A percentile compares a stretch with the other conserved stretches of the same genome.
Conservation (phyloP, 2,113 vertebrate species). For the Onychostruthus taczanowskii region DNA sequence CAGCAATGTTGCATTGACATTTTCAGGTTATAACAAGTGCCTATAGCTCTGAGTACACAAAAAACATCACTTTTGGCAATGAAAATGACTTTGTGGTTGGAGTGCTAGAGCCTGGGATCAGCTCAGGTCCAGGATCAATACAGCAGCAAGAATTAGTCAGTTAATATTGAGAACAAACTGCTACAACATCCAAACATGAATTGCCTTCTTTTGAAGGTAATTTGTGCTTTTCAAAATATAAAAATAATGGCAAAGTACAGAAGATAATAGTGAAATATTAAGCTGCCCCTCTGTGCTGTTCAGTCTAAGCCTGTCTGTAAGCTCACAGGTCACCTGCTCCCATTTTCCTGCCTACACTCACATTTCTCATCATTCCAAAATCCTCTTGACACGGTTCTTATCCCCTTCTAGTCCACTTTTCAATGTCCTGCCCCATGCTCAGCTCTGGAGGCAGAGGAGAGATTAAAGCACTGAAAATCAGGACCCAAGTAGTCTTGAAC, state of each 20-base stretch:
- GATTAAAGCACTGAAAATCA: background rate
- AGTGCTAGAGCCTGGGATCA: background rate
- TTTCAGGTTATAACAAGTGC: background rate
- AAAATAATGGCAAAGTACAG: background rate
- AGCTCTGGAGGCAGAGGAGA: background rate
- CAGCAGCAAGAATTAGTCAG: background rate
- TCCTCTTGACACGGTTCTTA: accelerated
- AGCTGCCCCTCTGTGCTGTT: background rate
- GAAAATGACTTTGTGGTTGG: background rate
- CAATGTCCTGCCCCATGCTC: background rate
- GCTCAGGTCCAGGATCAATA: background rate
- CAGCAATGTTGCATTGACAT: background rate
- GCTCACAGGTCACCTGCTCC: background rate
- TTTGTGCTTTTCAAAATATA: background rate
- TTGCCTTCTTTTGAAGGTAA: background rate
- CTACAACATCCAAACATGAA: background rate
- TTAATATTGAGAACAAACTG: background rate
- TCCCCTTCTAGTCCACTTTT: background rate
- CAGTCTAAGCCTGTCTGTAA: background rate
- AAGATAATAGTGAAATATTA: background rate
- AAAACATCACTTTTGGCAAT: background rate
- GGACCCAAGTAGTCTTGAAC: background rate
- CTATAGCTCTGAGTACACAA: background rate
- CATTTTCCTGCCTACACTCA: background rate
- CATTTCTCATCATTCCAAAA: background rate